These are phyloP conservation scores for Metopolophium dirhodum DNA, from an alignment of 1,140 invertebrate species.

Conservation along the genomic window DNA sequence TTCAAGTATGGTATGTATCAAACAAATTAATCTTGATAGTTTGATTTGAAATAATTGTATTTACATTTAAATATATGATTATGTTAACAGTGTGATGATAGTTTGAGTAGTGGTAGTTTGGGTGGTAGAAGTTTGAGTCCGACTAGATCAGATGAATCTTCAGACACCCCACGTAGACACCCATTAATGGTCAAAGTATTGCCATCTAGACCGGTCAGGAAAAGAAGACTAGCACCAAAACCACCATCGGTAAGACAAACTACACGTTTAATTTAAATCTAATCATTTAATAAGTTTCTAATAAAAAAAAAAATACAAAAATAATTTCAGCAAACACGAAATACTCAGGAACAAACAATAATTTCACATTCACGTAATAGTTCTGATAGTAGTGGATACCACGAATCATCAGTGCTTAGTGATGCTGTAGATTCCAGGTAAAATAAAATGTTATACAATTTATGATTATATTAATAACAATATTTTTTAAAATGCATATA, in stretches of 20 bases:
- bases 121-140: slow-evolving; percentile 66
- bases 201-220: slow-evolving; percentile 65
- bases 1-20: neutral
- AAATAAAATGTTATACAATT: neutral
- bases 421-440: slow-evolving; percentile 62
- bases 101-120: slow-evolving; percentile 66
- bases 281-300: neutral
- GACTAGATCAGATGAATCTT: slow-evolving; percentile 64
- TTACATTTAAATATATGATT: slow-evolving; percentile 25
- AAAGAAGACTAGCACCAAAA: slow-evolving; percentile 69
- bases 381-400: slow-evolving; percentile 79
- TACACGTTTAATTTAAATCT: neutral
- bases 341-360: slow-evolving; percentile 40
- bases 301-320: neutral
- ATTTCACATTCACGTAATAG: slow-evolving; percentile 73
- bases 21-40: neutral
- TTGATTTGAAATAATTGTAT: neutral
- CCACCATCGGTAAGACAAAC: slow-evolving; percentile 63
- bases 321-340: slow-evolving; percentile 36
- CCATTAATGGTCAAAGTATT: slow-evolving; percentile 62
- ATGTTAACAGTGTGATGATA: slow-evolving; percentile 63
- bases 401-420: slow-evolving; percentile 75
- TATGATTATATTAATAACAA: neutral
- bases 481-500: neutral
- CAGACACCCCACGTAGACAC: slow-evolving; percentile 62